Conservation (phyloP, 2,113 vertebrate genomes). For the Orcinus orca region DNA sequence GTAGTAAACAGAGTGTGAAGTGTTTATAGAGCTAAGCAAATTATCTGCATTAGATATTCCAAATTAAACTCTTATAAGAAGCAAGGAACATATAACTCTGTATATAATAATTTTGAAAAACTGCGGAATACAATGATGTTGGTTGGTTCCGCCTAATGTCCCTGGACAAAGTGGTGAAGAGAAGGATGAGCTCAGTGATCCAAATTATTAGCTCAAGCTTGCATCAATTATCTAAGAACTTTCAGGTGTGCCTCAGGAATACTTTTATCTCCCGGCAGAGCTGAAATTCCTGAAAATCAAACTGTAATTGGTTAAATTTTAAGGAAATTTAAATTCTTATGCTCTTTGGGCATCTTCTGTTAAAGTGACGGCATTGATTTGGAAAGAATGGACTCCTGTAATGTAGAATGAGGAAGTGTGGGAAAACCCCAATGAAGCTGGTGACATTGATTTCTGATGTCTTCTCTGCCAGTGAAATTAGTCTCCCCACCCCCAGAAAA, state of each 20-base stretch:
- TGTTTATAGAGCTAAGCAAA: background rate
- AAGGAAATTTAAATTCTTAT: background rate
- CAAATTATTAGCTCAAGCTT: background rate
- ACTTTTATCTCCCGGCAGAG: background rate
- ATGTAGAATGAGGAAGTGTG: background rate
- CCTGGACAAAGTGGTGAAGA: background rate
- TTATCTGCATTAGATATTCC: background rate
- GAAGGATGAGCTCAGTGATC: background rate
- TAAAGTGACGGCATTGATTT: background rate
- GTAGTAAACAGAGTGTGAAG: background rate
- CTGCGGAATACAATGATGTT: background rate
- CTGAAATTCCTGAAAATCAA: background rate
- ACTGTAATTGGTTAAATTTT: background rate
- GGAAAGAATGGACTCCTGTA: no score
- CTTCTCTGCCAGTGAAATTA: background rate
- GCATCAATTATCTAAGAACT: background rate
- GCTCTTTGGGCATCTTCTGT: no score
- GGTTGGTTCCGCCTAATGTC: background rate
- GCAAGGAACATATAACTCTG: background rate
- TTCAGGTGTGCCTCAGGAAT: background rate
- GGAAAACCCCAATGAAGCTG: no score
- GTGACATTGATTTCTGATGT: background rate
- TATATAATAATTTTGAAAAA: background rate
- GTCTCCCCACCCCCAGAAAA: background rate
- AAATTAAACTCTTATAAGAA: background rate